Evolutionary conservation across 2,113 vertebrate species (phyloP), one percentile per base, ranked within the genome.

Genomic region (Barnardius zonarius): DNA sequence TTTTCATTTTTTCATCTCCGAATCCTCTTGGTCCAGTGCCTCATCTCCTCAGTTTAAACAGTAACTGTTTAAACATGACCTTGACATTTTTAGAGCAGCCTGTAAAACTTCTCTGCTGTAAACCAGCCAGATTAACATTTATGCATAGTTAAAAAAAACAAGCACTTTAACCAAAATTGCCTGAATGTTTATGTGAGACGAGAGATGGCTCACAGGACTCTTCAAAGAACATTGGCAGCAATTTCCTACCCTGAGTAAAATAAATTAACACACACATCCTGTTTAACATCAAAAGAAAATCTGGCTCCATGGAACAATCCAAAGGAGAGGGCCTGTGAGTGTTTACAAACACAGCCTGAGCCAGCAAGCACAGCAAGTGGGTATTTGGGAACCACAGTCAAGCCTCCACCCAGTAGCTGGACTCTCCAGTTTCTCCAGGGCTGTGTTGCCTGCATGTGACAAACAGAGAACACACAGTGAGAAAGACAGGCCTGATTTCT

Each of bases 201-300:
- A 91, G 68, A 95, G 69, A 91, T 44, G 46, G 93, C 63, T 93
- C 84, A 67, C 69, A 77, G 72, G 79, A 91, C 69, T 96, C 90
- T 85, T 94, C 68, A 93, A 93, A 79, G 78, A 95, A 88, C 79
- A 92, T 27, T 93, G 92, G 93, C 92, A 92, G 87, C 78, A 77
- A 88, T 92, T 88, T 91, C 93, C 68, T 93, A 95, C 49, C 52
- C 62, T 22, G 46, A 90, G 52, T 85, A 91, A 86, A 96, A 95
- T 67, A 88, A 97, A 96, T 97, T 94, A 92, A 76, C 87, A 90
- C 74, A 93, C 54, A 90, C 82, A 96, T 96, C 95, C 95, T 96
- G 93, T 91, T 96, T 77, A 78, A 95, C 90, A 92, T 97, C 84
- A 96, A 95, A 97, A 82, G 93, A 91, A 91, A 92, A 95, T 74